Conservation (phyloP, 1,140 invertebrate genomes). For the Ostrea edulis region DNA sequence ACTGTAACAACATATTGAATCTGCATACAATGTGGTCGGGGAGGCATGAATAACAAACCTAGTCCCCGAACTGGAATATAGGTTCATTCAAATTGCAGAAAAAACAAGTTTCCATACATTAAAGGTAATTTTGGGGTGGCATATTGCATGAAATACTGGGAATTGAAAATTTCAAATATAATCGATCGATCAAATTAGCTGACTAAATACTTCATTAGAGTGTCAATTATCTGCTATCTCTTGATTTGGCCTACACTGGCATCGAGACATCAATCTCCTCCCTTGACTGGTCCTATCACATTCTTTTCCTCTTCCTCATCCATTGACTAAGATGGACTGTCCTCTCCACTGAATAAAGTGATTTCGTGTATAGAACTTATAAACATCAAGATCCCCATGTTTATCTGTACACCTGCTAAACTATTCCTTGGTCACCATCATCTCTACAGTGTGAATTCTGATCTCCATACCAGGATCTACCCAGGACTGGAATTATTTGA, state of each 20-base stretch:
- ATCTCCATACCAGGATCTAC: no score
- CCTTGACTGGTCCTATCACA: no score
- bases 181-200: background rate
- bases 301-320: no score
- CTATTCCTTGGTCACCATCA: no score
- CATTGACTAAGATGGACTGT: no score
- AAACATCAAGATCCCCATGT: no score
- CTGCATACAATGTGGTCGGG: conserved; percentile 3
- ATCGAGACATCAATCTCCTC: no score
- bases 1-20: conserved; percentile 38
- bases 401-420: no score
- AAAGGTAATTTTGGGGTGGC: background rate
- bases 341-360: no score
- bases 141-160: background rate
- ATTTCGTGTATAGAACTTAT: no score
- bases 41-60: conserved; percentile 16
- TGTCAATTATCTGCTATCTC: background rate
- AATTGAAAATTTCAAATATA: background rate
- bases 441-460: no score
- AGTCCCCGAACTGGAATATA: background rate
- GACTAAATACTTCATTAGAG: background rate
- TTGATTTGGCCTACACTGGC: background rate
- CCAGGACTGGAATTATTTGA: no score
- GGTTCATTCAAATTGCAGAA: background rate
- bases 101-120: background rate